Evolutionary conservation across 2,888 invertebrate species (phyloP), one percentile per base, ranked within the genome.

Genomic region (Lysandra bellargus): DNA sequence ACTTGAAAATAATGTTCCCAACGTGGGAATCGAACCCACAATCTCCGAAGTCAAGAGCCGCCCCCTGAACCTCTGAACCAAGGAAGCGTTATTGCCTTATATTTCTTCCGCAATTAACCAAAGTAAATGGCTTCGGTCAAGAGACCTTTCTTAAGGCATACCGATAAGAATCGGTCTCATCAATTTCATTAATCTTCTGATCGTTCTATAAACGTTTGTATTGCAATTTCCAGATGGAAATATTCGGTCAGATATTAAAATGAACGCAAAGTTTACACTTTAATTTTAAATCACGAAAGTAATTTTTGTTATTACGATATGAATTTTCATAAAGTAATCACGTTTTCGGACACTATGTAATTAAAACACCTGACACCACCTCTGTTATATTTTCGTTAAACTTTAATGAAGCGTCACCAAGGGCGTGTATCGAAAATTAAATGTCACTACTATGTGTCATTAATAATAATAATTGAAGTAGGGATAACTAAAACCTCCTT

Each of bases 261-360:
- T 37, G 33, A 69, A 69, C 33, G 17, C 69, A 69, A 69, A 69
- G 14, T 37, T 69, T 69, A 69, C 33, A 14, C 69, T 37, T 69
- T 30, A 37, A 69, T 33, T 33, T 69, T 69, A 69, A 69, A 69
- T 37, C 33, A 37, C 69, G 69, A 69, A 69, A 37, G 69, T 69
- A 69, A 69, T 69, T 69, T 69, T 33, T 69, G 69, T 69, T 69
- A 37, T 69, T 69, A 69, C 69, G 33, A 69, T 17, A 69, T 69
- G 69, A 69, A 69, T 69, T 69, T 69, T 69, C 69, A 69, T 69
- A 37, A 69, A 44, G 49, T 75, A 75, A 49, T 49, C 4, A 75
- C n/a, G 49, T 75, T 75, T 44, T 44, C 44, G 75, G 44, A 49
- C 49, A 75, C 44, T 75, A n/a, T 73, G 23, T 75, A 49, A 49